These are phyloP conservation scores for Ophioninae sp. DNA, from an alignment of 2,888 invertebrate species.

Conservation along the genomic window DNA sequence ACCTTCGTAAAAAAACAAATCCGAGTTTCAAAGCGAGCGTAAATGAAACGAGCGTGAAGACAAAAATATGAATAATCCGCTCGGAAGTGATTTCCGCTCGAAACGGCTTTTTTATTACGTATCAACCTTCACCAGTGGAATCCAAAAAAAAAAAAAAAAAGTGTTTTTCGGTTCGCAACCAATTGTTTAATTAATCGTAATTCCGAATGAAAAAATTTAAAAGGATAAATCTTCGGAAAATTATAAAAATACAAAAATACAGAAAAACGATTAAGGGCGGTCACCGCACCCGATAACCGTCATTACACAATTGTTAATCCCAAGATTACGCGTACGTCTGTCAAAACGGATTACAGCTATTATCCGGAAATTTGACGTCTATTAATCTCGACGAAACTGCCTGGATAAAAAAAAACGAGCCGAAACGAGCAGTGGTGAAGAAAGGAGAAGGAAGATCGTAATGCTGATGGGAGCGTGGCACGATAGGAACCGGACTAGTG, in stretches of 20 bases:
- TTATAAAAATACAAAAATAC: too few relatives aligned
- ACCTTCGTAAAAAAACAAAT: conserved; percentile 31
- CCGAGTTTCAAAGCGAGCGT: conserved; percentile 19
- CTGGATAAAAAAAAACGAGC: conserved; percentile 6
- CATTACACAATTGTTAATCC: too few relatives aligned
- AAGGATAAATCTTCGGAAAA: too few relatives aligned
- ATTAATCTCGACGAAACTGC: conserved; percentile 50
- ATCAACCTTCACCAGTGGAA: too few relatives aligned
- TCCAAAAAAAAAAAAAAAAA: too few relatives aligned
- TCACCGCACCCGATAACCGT: too few relatives aligned
- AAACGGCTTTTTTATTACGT: neutral
- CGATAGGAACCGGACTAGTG: conserved; percentile 37
- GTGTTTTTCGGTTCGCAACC: neutral
- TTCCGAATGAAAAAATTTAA: too few relatives aligned
- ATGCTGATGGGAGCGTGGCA: conserved; percentile 45
- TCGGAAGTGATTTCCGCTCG: conserved; percentile 3
- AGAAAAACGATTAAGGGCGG: too few relatives aligned
- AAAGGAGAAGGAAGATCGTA: neutral
- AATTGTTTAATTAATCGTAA: too few relatives aligned
- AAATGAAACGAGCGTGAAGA: neutral
- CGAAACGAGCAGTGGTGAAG: neutral
- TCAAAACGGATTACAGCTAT: conserved; percentile 22
- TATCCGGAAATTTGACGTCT: conserved; percentile 49
- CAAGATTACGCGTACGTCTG: neutral
- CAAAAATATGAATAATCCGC: conserved; percentile 23